Conservation (phyloP, 2,888 invertebrate species). For the Plutella xylostella region DNA sequence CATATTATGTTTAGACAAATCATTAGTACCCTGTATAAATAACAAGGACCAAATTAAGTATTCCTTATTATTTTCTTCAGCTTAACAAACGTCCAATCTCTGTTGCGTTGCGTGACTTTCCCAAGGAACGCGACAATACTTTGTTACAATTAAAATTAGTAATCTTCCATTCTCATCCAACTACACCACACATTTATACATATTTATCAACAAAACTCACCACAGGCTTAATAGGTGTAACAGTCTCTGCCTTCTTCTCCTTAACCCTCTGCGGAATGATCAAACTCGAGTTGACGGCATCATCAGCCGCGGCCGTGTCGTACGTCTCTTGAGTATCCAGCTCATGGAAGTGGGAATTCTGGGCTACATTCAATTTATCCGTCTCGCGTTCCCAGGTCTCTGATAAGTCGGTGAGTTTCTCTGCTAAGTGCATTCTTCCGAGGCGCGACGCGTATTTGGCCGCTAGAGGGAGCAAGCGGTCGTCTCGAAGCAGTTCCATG, state of each 20-base stretch:
- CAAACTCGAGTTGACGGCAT: slow-evolving; percentile 49
- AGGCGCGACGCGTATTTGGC: slow-evolving; percentile 89
- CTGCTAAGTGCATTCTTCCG: slow-evolving; percentile 81
- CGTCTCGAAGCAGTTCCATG: slow-evolving; percentile 83
- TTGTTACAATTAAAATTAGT: no score
- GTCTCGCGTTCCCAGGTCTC: slow-evolving; percentile 46
- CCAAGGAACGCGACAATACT: no score
- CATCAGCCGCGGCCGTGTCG: slow-evolving; percentile 45
- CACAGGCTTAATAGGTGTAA: slow-evolving; percentile 50
- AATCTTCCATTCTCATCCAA: no score
- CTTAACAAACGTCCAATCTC: no score
- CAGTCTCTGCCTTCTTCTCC: slow-evolving; percentile 40
- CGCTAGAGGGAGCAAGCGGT: slow-evolving; percentile 82
- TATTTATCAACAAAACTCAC: no score
- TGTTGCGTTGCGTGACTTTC: no score
- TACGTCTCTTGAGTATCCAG: slow-evolving; percentile 50
- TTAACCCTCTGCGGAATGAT: slow-evolving; percentile 51
- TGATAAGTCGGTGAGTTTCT: slow-evolving; percentile 76
- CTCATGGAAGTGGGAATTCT: slow-evolving; percentile 44
- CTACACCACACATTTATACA: no score
- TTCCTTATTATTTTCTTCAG: no score
- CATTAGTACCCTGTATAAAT: no score
- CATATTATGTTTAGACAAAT: no score
- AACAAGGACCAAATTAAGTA: no score
- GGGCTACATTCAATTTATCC: slow-evolving; percentile 37